Evolutionary conservation across 1,140 invertebrate species (phyloP), one percentile per base, ranked within the genome.

Genomic region (Diachasma alloeum): DNA sequence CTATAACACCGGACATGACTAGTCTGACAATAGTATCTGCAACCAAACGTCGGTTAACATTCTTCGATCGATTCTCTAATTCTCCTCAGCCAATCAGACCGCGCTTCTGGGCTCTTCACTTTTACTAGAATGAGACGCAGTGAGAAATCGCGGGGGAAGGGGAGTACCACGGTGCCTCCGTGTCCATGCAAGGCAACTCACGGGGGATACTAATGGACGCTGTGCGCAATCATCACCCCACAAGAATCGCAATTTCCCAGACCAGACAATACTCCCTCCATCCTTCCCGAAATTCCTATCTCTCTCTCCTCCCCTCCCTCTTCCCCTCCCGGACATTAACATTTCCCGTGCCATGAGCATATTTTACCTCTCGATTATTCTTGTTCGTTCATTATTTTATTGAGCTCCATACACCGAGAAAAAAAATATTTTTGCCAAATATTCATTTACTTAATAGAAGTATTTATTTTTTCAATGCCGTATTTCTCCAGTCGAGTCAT

Each of bases 71-170:
- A 84, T 84, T 83, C 82, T 83, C 81, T 77, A 78, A 78, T 76
- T 84, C 78, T 79, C 80, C 78, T 82, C 77, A 17, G 79, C 83
- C 83, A 84, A 86, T 86, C 83, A 82, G 74, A 76, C 74, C 42
- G 79, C 75, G 77, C 82, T 83, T 31, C 44, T 59, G 24, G 31
- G 69, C 46, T 56, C 66, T 59, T 69, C 59, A 63, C 36, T 72
- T 56, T 26, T 31, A 19, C 10, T 13, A 26, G 19, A 63, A 19
- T 13, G 24, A 63, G 24, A 15, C 6, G 11, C 0, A 63, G 53
- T 19, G 19, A 1, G 53, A 22, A 22, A 46, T 46, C n/a, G 44
- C n/a, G 53, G 59, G 24, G 19, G 19, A 4, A 26, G 2, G 24
- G 24, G 59, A 2, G 2, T 31, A 31, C 6, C 31, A 31, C 31